Evolutionary conservation across 1,140 invertebrate species (phyloP), one percentile per base, ranked within the genome.

Genomic region (Drosophila teissieri): DNA sequence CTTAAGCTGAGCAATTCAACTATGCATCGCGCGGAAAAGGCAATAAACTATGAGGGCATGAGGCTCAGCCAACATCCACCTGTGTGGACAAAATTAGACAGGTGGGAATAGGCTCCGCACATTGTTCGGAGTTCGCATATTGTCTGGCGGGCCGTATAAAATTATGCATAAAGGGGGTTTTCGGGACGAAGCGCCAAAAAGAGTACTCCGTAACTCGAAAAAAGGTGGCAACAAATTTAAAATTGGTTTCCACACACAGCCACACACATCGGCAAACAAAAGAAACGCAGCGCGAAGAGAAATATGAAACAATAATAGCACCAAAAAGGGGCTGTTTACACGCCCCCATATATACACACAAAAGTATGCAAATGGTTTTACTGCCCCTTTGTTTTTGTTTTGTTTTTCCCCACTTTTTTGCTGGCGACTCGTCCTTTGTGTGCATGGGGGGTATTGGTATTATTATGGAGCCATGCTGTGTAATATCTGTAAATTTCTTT

Each of bases 401-500:
- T 55, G 37, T 73, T 57, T 60, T 31, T 19, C 42, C 31, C 8
- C 31, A 31, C 31, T 10, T 31, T 31, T 31, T 31, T 31, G 31
- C 7, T 10, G 7, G 31, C 31, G 31, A 45, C 3, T 49, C 55
- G 12, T 49, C 49, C 49, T 14, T 57, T 27, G 31, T 31, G 31
- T 0, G 53, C 56, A 45, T 57, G 46, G 68, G 53, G 73, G 48
- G 84, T 88, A 88, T 89, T 83, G 84, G 84, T 89, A 78, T 84
- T 88, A 89, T 84, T 88, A 85, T 89, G 84, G 84, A 89, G 77
- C 84, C 84, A 90, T 89, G 84, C 84, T 89, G 84, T 89, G 84
- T 89, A 89, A 89, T 89, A 89, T 89, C 84, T 89, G 84, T 89
- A 89, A 89, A 89, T 89, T 89, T 89, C 84, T 89, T 89, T 89